Conservation (phyloP, 2,888 invertebrate species). For the Agonopterix heracliana region DNA sequence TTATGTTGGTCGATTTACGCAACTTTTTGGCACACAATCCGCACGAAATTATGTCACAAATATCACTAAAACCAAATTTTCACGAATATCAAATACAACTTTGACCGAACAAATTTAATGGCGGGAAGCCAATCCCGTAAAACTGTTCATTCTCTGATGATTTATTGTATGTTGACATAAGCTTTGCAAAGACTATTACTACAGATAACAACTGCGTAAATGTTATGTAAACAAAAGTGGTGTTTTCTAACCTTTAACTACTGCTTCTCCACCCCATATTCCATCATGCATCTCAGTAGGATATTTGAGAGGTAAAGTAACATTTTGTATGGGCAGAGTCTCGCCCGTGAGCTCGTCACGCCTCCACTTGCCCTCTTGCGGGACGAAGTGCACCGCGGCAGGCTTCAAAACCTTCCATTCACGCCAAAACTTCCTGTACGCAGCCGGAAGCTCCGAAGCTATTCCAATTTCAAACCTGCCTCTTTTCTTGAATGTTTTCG, state of each 20-base stretch:
- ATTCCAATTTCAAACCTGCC: conserved; percentile 79
- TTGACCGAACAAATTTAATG: too few relatives aligned
- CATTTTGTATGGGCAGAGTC: conserved; percentile 84
- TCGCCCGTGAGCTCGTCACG: conserved; percentile 83
- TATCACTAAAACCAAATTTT: too few relatives aligned
- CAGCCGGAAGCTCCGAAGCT: conserved; percentile 83
- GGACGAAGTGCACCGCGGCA: conserved; percentile 81
- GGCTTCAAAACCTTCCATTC: conserved; percentile 86
- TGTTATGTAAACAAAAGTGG: conserved; percentile 8
- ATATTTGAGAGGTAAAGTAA: conserved; percentile 84
- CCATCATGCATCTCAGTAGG: conserved; percentile 89
- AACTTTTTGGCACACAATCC: too few relatives aligned
- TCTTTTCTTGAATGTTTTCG: conserved; percentile 68
- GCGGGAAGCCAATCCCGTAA: too few relatives aligned
- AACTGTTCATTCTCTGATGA: too few relatives aligned
- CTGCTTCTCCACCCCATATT: conserved; percentile 97
- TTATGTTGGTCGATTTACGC: too few relatives aligned
- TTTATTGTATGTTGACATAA: too few relatives aligned
- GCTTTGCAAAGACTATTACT: not conserved
- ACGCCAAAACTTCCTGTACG: conserved; percentile 89
- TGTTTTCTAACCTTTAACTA: conserved; percentile 81
- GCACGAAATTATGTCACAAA: too few relatives aligned
- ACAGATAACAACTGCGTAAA: conserved; percentile 9
- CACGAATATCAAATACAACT: too few relatives aligned
- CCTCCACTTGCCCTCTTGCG: conserved; percentile 83